Percentiles rank a stretch among this genome's conserved stretches.
These are phyloP conservation scores for Drosophila niveifrons DNA, from an alignment of 2,888 invertebrate species.

Conservation along the genomic window DNA sequence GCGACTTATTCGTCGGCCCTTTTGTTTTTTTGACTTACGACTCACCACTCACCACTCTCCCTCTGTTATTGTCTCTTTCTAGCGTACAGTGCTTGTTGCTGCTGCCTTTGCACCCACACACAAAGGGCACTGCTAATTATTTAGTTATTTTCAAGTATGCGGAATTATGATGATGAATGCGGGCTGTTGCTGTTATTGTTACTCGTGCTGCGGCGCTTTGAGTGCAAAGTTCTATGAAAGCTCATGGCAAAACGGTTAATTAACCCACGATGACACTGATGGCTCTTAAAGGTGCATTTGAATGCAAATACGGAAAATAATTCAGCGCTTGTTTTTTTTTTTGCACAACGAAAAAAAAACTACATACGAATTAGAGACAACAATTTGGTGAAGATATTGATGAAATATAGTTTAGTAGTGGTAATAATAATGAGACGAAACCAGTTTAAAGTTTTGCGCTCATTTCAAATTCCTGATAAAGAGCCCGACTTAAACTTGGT, in stretches of 20 bases:
- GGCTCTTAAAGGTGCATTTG: slow-evolving; percentile 32
- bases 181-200: slow-evolving; percentile 2
- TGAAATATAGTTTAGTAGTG: slow-evolving; percentile 22
- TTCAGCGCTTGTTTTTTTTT: slow-evolving; percentile 6
- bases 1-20: slow-evolving; percentile 25
- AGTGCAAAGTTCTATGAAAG: slow-evolving; percentile 63
- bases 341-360: slow-evolving; percentile 17
- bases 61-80: slow-evolving; percentile 14
- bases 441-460: slow-evolving; percentile 54
- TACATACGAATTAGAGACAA: slow-evolving; percentile 2
- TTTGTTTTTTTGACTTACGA: slow-evolving; percentile 18
- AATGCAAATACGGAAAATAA: slow-evolving; percentile 34
- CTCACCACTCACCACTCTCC: neutral
- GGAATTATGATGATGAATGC: slow-evolving; percentile 1
- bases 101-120: slow-evolving; percentile 62
- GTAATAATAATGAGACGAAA: slow-evolving; percentile 44
- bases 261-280: slow-evolving; percentile 46
- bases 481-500: slow-evolving; percentile 20
- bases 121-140: slow-evolving; percentile 56
- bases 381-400: slow-evolving; percentile 41
- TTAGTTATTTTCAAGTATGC: slow-evolving; percentile 20
- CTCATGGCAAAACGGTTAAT: slow-evolving; percentile 31
- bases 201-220: slow-evolving; percentile 7
- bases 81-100: neutral
- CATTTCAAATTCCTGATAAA: slow-evolving; percentile 50